Base-by-base conservation (phyloP, 2,113 vertebrate genomes). In the Sialia sialis region DNA sequence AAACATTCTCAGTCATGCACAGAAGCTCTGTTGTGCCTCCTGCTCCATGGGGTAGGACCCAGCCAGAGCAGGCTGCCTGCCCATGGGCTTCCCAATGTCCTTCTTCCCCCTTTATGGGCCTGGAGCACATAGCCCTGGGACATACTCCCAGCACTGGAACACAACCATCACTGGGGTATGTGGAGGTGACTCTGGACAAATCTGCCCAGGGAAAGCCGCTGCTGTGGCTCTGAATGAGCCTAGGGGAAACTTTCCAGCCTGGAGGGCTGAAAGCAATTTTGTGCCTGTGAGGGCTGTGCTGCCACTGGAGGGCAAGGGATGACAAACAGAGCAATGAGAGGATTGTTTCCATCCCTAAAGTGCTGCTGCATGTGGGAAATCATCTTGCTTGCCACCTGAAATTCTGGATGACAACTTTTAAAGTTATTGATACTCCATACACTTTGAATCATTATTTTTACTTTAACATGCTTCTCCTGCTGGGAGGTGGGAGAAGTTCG, bases 1-100 rank as follows among this genome's bases (percentile, higher is more conserved):
- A 66, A 68, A 26, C 21, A 34, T 52, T 69, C 87, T 48, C 0
- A 0, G 30, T 22, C 1, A 5, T 0, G 0, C 3, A 0, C 15
- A 39, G 72, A 16, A 74, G 51, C 18, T 75, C 27, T 22, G 15
- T 4, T 34, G 66, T 87, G 23, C 52, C 21, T 87, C 26, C 69
- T 27, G 44, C 77, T 64, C 64, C 17, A 0, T 15, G 51, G 36
- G 55, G 26, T 2, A 5, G 30, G 13, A 38, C 70, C 49, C 51
- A 92, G 34, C 13, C 63, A 60, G 78, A 66, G 23, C 70, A 22
- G 13, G 21, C 14, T 80, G 36, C 32, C 26, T 11, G 38, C 41
- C 43, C 25, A 0, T 9, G 43, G 21, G 22, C 68, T 79, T 44
- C 38, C 72, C 43, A 52, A 17, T 5, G 55, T 22, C 54, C 36